Evolutionary conservation across 2,797 vertebrate genomes (phyloP), one percentile per base, ranked within the genome.

Genomic region (Bovichtus variegatus): DNA sequence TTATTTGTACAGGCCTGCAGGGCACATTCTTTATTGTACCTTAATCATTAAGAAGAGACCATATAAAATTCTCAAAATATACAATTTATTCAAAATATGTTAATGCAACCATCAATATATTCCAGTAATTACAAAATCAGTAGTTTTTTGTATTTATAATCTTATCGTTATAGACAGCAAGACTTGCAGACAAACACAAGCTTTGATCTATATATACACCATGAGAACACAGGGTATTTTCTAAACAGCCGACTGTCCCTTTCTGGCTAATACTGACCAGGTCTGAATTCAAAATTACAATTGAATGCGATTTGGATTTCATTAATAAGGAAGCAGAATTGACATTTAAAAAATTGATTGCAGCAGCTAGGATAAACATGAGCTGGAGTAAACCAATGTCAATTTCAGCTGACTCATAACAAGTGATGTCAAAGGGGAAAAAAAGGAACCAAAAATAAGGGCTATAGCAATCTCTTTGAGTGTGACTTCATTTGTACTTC

Each of bases 51-150:
- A 83, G n/a, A 59, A 49, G 63, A 87, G 65, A 75, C 74, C 5
- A 59, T 49, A 19, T 89, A 67, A 89, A 93, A 87, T 91, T 92
- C 92, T 91, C 93, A 95, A 95, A 95, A 95, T 95, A 95, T 94
- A 95, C 94, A 94, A 93, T 96, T 96, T 96, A 96, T 95, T 95
- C 85, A 93, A 95, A 96, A 95, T 92, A 92, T 94, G 93, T 95
- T 92, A 95, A 94, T 94, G 92, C 90, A 93, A 84, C 91, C 90
- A 92, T 94, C 90, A 92, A 84, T 94, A 91, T 93, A 86, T 89
- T 94, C 91, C 92, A 94, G 91, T 91, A 94, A 93, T 95, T 94
- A 95, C 92, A 95, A 94, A 94, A 95, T 95, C 93, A 95, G 94
- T 95, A 96, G 94, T 95, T 88, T 76, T 70, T 71, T 40, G 13